Conservation (phyloP, 2,888 invertebrate genomes). For the Pammene fasciana region DNA sequence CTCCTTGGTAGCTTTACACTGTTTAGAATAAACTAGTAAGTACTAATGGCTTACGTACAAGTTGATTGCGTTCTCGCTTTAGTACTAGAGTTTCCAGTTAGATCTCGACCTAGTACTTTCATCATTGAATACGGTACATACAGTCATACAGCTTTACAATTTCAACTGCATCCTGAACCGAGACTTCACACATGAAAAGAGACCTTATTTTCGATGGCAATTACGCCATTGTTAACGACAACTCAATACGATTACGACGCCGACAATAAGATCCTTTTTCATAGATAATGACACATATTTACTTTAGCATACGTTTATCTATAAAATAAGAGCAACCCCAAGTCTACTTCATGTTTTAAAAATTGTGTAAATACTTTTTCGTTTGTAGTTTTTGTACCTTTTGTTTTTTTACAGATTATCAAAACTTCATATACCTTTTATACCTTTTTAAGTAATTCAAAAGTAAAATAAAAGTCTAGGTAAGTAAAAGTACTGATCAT, state of each 20-base stretch:
- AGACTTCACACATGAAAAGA: conserved; percentile 8
- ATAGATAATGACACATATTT: too few relatives aligned
- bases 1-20: too few relatives aligned
- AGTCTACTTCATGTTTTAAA: background rate
- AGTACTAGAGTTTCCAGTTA: conserved; percentile 11
- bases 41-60: background rate
- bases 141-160: conserved; percentile 21
- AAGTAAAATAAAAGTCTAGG: conserved; percentile 9
- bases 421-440: conserved; percentile 59
- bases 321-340: background rate
- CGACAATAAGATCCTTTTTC: too few relatives aligned
- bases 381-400: background rate
- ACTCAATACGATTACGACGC: too few relatives aligned
- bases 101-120: conserved; percentile 28
- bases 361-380: background rate
- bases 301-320: conserved; percentile 6
- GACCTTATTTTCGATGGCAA: too few relatives aligned
- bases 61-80: background rate
- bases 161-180: conserved; percentile 11
- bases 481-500: background rate
- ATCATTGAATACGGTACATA: conserved; percentile 27
- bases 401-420: conserved; percentile 55
- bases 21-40: too few relatives aligned
- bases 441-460: conserved; percentile 55
- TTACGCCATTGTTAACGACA: too few relatives aligned